Conservation (phyloP, 2,797 vertebrate species). For the Monodelphis domestica region DNA sequence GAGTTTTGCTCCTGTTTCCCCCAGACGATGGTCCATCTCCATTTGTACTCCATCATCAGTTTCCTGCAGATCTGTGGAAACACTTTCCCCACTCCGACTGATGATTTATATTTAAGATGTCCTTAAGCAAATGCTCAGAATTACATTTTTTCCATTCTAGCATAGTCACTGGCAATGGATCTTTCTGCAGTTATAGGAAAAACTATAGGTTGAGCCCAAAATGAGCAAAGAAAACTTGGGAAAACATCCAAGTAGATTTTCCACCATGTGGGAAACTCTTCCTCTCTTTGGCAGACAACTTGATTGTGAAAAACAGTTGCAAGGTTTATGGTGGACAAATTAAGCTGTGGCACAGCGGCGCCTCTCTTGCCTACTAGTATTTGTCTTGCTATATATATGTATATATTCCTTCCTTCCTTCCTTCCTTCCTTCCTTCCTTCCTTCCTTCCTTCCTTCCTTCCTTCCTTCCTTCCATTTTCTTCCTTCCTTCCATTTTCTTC, state of each 20-base stretch:
- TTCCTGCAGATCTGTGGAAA: conserved; percentile 14
- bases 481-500: too few relatives aligned
- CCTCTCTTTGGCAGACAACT: conserved; percentile 64
- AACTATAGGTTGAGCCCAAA: conserved; percentile 55
- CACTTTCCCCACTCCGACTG: not conserved
- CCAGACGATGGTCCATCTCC: not conserved
- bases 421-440: too few relatives aligned
- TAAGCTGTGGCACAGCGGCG: conserved; percentile 36
- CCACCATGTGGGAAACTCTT: conserved; percentile 52
- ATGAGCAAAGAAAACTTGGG: conserved; percentile 38
- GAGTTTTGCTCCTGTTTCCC: conserved; percentile 52
- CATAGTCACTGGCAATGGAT: conserved; percentile 54
- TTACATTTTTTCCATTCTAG: conserved; percentile 66
- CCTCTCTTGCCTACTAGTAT: conserved; percentile 39
- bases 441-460: too few relatives aligned
- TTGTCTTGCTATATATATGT: too few relatives aligned
- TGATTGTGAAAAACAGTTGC: conserved; percentile 59
- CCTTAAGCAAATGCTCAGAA: conserved; percentile 56
- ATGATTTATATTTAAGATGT: conserved; percentile 65
- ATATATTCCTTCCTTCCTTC: too few relatives aligned
- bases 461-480: too few relatives aligned
- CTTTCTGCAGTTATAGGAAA: conserved; percentile 67
- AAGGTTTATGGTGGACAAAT: conserved; percentile 60
- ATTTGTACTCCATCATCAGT: conserved; percentile 26
- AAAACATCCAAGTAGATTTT: conserved; percentile 32